A percentile compares a stretch with the other conserved stretches of the same genome.
phyloP scores from a whole-genome alignment of 2,113 vertebrate genomes.

The Pomatorhinus ruficollis region DNA sequence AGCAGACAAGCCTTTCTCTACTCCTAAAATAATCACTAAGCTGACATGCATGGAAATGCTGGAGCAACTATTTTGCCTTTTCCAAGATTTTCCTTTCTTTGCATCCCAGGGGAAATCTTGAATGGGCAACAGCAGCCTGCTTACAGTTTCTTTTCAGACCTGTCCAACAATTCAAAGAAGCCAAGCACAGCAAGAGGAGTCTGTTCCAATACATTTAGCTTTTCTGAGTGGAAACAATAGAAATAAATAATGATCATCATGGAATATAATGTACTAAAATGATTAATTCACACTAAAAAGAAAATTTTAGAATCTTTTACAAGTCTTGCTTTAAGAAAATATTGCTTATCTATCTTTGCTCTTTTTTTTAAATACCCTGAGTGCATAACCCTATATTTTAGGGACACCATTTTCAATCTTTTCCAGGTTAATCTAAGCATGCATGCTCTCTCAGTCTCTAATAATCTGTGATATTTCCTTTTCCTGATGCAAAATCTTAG shows the following conservation, averaged over 20 bases:
- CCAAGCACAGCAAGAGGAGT: neutral
- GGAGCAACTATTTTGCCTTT: neutral
- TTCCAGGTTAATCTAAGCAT: neutral
- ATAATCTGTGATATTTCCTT: neutral
- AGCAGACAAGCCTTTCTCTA: neutral
- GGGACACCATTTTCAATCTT: neutral
- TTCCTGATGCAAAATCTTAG: neutral
- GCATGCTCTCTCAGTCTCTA: neutral
- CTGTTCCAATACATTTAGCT: neutral
- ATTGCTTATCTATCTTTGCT: neutral
- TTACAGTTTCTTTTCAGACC: conserved; percentile 5
- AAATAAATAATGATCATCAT: neutral
- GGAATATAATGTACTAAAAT: neutral
- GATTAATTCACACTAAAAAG: neutral
- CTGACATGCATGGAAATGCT: neutral
- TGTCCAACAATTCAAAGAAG: neutral
- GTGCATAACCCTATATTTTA: neutral
- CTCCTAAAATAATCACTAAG: neutral
- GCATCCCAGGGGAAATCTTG: neutral
- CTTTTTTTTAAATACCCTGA: neutral
- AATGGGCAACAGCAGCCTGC: neutral
- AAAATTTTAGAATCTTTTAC: neutral
- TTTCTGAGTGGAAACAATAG: neutral
- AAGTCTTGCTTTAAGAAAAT: neutral
- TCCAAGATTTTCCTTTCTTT: neutral